These are phyloP conservation scores for Tetrapedia diversipes DNA, from an alignment of 2,888 invertebrate genomes.

Conservation along the genomic window DNA sequence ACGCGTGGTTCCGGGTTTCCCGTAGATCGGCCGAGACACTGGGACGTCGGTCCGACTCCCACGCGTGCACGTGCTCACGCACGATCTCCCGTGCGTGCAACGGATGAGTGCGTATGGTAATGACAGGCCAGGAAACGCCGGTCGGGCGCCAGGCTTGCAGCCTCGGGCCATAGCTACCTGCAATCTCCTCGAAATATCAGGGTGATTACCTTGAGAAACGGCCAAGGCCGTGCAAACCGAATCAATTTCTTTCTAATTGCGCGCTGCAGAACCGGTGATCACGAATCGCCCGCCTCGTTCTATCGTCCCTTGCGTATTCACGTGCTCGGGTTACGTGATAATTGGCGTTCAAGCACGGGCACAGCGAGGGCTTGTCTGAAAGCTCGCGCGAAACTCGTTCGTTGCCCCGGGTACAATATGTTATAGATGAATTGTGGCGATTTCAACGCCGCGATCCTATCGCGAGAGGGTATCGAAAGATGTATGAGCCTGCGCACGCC, in stretches of 20 bases:
- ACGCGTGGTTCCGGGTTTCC: slow-evolving; percentile 56
- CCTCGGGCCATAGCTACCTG: slow-evolving; percentile 69
- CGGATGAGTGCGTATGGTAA: slow-evolving; percentile 77
- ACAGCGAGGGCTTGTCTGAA: too few species aligned
- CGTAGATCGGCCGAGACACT: slow-evolving; percentile 64
- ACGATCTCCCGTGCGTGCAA: slow-evolving; percentile 72
- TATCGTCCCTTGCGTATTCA: background rate
- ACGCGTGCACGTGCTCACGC: slow-evolving; percentile 77
- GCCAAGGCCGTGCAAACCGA: slow-evolving; percentile 42
- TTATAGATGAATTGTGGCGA: slow-evolving; percentile 31
- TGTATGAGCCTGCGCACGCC: slow-evolving; percentile 10
- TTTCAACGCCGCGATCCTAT: slow-evolving; percentile 19
- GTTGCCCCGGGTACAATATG: slow-evolving; percentile 25
- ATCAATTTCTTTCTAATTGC: slow-evolving; percentile 53
- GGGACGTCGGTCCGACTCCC: slow-evolving; percentile 73
- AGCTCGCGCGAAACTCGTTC: slow-evolving; percentile 18
- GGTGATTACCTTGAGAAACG: slow-evolving; percentile 54
- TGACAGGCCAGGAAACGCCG: slow-evolving; percentile 77
- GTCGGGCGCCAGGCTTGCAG: slow-evolving; percentile 76
- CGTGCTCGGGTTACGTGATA: slow-evolving; percentile 24
- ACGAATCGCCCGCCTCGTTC: background rate
- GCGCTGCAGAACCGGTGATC: slow-evolving; percentile 13
- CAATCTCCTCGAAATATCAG: slow-evolving; percentile 63
- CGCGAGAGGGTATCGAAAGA: slow-evolving; percentile 10
- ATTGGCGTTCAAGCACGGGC: too few species aligned